Base-by-base conservation (phyloP, 2,113 vertebrate species). In the Rissa tridactyla region DNA sequence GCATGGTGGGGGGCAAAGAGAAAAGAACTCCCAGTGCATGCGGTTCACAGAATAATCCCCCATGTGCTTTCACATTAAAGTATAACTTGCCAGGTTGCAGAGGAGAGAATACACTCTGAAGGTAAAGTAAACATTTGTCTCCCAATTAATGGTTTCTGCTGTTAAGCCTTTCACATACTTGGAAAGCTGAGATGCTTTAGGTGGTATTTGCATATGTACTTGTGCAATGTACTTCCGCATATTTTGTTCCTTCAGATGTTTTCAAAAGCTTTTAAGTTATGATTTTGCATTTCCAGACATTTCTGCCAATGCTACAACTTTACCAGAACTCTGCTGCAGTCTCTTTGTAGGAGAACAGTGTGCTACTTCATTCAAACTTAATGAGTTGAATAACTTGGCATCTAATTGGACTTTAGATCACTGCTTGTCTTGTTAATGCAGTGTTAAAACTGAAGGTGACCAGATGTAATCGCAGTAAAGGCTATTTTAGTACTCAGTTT, bases 401-500 rank as follows among this genome's bases (percentile, higher is more conserved):
- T 83, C 42, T 81, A 76, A 80, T 71, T 87, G 86, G 68, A 80
- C 60, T 88, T 88, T 77, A 81, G 79, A 68, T 90, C 82, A 81
- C 27, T 30, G 70, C 84, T 85, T 76, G 65, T 88, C 82, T 90
- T 62, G 58, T 77, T 95, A 90, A 62, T 84, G 58, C 34, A 38
- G 26, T 68, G 57, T 86, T 86, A 87, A 81, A 96, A 79, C 65
- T 73, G 85, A 90, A 91, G 88, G 88, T 85, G 84, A 82, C 75
- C 84, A 85, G 70, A 77, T 58, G 58, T 60, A 86, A 51, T 86
- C 26, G 5, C 70, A 82, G 81, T 71, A 55, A 82, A 86, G 62
- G 46, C 84, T 88, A 47, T 65, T 88, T 88, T 62, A 84, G 47
- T 64, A 69, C 68, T 88, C 26, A 23, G n/a, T 77, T n/a, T 77